These are phyloP conservation scores for Drosophila kanekoi DNA, from an alignment of 2,888 invertebrate species.

Conservation along the genomic window DNA sequence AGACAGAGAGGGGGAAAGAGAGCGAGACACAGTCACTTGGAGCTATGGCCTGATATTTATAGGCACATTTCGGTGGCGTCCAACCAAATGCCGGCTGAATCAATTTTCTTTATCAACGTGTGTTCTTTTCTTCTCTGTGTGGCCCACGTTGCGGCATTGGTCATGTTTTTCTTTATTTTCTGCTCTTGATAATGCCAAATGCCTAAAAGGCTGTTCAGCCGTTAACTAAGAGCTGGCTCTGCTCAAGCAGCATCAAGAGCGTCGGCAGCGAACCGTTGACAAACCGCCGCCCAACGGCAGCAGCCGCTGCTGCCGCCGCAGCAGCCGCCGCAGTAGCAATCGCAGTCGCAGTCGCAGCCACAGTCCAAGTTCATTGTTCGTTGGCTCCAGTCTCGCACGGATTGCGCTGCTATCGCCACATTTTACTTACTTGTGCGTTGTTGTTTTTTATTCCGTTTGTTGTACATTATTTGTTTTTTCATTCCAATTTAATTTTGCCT, in stretches of 20 bases:
- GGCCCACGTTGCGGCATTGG: constrained; percentile 67
- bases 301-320: constrained; percentile 24
- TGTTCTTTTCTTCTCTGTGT: constrained; percentile 15
- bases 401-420: constrained; percentile 54
- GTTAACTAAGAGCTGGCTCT: constrained; percentile 55
- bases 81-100: constrained; percentile 59
- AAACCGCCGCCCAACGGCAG: constrained; percentile 51
- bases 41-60: constrained; percentile 55
- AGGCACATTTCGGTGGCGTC: constrained; percentile 55
- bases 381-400: constrained; percentile 67
- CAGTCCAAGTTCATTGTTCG: constrained; percentile 79
- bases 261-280: constrained; percentile 73
- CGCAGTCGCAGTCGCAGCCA: constrained; percentile 14
- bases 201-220: constrained; percentile 34
- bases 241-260: constrained; percentile 46
- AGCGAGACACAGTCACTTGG: constrained; percentile 14
- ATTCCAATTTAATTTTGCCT: constrained; percentile 47
- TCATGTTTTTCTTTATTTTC: constrained; percentile 33
- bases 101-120: constrained; percentile 61
- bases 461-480: constrained; percentile 25
- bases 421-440: constrained; percentile 35
- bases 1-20: not conserved
- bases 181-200: constrained; percentile 74
- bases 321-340: not conserved
- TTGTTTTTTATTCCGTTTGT: constrained; percentile 31